Evolutionary conservation across 1,140 invertebrate species (phyloP).

Genomic region (Brachionus sp.): DNA sequence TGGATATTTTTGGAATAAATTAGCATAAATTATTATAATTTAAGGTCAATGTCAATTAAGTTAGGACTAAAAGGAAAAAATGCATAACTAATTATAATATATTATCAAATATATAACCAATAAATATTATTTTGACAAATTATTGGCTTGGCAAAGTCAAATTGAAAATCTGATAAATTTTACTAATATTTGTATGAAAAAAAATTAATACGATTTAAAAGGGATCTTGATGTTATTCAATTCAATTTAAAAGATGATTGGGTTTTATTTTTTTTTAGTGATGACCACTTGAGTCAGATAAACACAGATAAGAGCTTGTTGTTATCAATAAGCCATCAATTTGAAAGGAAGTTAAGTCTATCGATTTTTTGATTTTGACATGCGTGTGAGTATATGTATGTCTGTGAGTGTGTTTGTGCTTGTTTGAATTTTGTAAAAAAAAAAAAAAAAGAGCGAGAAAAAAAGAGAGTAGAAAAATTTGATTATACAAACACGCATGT

Average conservation of each 20-base stretch:
- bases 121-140: too few relatives aligned
- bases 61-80: too few relatives aligned
- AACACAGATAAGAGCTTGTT: neutral
- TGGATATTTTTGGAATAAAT: too few relatives aligned
- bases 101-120: too few relatives aligned
- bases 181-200: too few relatives aligned
- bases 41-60: too few relatives aligned
- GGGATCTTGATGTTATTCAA: neutral
- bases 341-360: neutral
- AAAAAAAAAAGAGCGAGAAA: neutral
- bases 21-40: too few relatives aligned
- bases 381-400: neutral
- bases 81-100: too few relatives aligned
- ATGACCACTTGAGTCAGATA: neutral
- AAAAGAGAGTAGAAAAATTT: neutral
- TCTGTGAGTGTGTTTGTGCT: neutral
- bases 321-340: neutral
- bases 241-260: neutral
- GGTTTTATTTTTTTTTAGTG: neutral
- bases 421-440: neutral
- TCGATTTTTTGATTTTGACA: neutral
- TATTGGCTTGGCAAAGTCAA: too few relatives aligned
- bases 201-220: neutral
- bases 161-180: too few relatives aligned
- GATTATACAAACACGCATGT: constrained; percentile 32